These are phyloP conservation scores for Helarctos malayanus DNA, from an alignment of 2,797 vertebrate species.

Conservation along the genomic window DNA sequence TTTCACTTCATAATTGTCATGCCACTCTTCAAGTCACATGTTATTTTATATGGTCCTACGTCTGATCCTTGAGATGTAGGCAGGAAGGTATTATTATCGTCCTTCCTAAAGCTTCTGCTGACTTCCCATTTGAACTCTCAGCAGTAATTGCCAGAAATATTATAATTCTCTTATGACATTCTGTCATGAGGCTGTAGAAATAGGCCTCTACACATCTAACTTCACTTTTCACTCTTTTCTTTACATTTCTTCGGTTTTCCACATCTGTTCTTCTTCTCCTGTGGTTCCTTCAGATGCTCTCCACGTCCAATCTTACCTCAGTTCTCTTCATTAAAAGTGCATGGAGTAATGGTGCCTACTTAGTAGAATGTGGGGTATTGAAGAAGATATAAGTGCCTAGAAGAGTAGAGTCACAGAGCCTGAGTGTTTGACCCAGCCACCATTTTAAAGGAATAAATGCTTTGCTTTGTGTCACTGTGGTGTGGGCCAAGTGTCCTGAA, in stretches of 20 bases:
- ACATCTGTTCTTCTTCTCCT: not conserved
- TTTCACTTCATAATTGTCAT: constrained; percentile 1
- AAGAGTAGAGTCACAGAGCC: not conserved
- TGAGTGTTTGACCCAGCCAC: not conserved
- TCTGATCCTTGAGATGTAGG: not conserved
- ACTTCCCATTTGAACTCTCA: not conserved
- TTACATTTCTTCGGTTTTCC: not conserved
- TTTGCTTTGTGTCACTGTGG: not conserved
- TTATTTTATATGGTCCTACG: not conserved
- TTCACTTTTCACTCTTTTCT: not conserved
- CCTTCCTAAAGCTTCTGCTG: not conserved
- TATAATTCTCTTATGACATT: not conserved
- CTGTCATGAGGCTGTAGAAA: not conserved
- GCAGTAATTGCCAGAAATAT: not conserved
- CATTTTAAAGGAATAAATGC: not conserved
- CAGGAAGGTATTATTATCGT: not conserved
- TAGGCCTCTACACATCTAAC: not conserved
- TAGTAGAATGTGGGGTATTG: not conserved
- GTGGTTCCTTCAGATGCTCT: not conserved
- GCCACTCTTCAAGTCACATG: not conserved
- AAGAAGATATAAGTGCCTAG: not conserved
- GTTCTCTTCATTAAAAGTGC: constrained; percentile 23
- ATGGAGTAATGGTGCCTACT: not conserved
- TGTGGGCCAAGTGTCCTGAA: not conserved
- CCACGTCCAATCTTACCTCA: not conserved